Base-by-base conservation (phyloP, 2,888 invertebrate species). In the Aspidiotus rigidus region DNA sequence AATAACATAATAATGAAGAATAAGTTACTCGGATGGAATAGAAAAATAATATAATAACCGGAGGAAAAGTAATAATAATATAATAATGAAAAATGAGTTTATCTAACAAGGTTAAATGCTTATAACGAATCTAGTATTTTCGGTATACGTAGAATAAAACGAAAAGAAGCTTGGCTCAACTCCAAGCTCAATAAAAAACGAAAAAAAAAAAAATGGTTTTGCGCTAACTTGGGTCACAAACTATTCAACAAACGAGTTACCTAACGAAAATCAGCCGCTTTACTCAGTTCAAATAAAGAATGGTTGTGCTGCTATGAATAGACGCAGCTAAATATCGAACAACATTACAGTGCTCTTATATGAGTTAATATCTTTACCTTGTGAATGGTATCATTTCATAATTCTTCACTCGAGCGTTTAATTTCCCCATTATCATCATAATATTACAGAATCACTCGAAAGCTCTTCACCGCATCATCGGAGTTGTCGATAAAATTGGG, bases 171-270 rank as follows among this genome's bases (percentile, higher is more conserved):
- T 55, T 64, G 64, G 64, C 64, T 39, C 9, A 16, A n/a, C 41
- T 54, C 64, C 64, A 64, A 64, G 64, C 64, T 64, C 64, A 64
- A 55, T 64, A 64, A 64, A 64, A 64, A 63, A 63, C 63, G 63
- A 63, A 63, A 49, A 28, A 28, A 28, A 28, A 28, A 28, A 55
- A 64, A 54, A 64, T 64, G 64, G 64, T 55, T 64, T 64, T 55
- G 41, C 64, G 49, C 54, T 49, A 49, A 49, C 49, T 64, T 49
- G 64, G 54, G 54, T 64, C 64, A 64, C 64, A 64, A 64, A 64
- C 64, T 64, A 64, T 54, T 64, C 64, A 54, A 64, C 55, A 53
- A 64, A 64, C 64, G 64, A 64, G 64, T 64, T 64, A 28, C 28
- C 28, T 28, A 64, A 54, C 64, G 64, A 54, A 64, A 64, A 64